Evolutionary conservation across 2,113 vertebrate genomes (phyloP).

Genomic region (Macaca fascicularis): T2T-MFA8v1.1 NC_088386.1:91063001-91063500

Average conservation of each 20-base stretch:
- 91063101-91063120: neutral
- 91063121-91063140: conserved; percentile 40
- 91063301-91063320: conserved; percentile 56
- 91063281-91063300: conserved; percentile 17
- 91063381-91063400: conserved; percentile 61
- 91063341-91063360: conserved; percentile 63
- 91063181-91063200: conserved; percentile 57
- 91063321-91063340: conserved; percentile 53
- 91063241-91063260: neutral
- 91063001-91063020: neutral
- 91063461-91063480: neutral
- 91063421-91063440: conserved; percentile 34
- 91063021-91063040: conserved; percentile 39
- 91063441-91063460: neutral
- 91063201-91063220: neutral
- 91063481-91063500: neutral
- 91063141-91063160: conserved; percentile 31
- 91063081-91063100: conserved; percentile 56
- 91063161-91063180: conserved; percentile 58
- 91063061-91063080: conserved; percentile 30
- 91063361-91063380: conserved; percentile 35
- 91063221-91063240: conserved; percentile 34
- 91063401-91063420: neutral
- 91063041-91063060: conserved; percentile 32
- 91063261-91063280: conserved; percentile 39